phyloP scores from a whole-genome alignment of 2,113 vertebrate genomes.

The Nannospalax galili region DNA sequence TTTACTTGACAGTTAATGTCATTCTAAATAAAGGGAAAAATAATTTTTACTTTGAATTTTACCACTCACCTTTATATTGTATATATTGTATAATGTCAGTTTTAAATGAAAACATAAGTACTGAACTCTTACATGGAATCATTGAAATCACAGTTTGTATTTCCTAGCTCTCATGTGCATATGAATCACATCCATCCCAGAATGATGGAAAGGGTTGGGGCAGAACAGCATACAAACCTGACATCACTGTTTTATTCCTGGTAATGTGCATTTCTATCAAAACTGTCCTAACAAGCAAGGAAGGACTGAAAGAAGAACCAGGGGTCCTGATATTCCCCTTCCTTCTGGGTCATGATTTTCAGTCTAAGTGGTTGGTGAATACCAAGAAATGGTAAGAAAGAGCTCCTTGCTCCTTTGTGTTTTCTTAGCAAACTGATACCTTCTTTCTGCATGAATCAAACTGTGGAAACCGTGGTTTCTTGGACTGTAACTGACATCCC shows the following conservation, averaged over 20 bases:
- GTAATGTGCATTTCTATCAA: background rate
- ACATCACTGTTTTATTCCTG: background rate
- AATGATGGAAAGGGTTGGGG: background rate
- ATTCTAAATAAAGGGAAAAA: background rate
- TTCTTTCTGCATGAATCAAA: background rate
- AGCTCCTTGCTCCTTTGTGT: background rate
- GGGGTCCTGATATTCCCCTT: background rate
- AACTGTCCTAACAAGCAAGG: background rate
- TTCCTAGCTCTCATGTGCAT: background rate
- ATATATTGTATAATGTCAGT: background rate
- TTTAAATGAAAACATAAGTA: background rate
- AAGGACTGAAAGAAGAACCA: background rate
- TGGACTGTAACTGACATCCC: background rate
- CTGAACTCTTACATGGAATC: background rate
- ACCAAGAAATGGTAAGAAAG: background rate
- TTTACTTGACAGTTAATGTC: background rate
- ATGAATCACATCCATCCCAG: background rate
- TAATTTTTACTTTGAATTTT: background rate
- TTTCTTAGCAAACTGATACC: background rate
- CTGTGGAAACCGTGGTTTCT: background rate
- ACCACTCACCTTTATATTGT: background rate
- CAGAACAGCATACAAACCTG: background rate
- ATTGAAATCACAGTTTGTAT: background rate
- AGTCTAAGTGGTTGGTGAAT: background rate
- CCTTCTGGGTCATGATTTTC: background rate